Conservation (phyloP, 2,888 invertebrate species). For the Plagodis pulveraria region DNA sequence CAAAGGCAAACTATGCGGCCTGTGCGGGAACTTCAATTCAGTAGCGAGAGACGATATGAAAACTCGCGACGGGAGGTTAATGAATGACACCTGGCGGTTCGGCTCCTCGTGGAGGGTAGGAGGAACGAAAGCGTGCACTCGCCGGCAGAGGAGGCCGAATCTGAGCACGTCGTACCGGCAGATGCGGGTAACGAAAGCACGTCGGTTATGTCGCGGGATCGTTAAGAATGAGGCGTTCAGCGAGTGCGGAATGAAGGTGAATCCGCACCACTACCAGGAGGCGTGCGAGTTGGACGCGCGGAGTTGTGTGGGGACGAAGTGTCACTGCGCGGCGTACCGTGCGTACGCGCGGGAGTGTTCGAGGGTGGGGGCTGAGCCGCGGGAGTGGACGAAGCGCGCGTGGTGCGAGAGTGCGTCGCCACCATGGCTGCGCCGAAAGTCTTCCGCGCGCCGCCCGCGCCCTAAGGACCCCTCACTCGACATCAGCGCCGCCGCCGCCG, state of each 20-base stretch:
- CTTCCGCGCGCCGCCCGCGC: slow-evolving; percentile 39
- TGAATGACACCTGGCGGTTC: slow-evolving; percentile 89
- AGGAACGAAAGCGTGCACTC: slow-evolving; percentile 89
- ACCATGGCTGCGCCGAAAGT: slow-evolving; percentile 68
- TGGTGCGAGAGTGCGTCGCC: slow-evolving; percentile 85
- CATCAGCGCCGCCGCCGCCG: slow-evolving; percentile 38
- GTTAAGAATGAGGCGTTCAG: slow-evolving; percentile 86
- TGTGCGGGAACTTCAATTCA: slow-evolving; percentile 98
- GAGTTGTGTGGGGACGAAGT: slow-evolving; percentile 91
- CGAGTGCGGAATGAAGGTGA: slow-evolving; percentile 91
- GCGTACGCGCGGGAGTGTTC: slow-evolving; percentile 96
- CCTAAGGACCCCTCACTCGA: slow-evolving; percentile 51
- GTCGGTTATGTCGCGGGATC: slow-evolving; percentile 81
- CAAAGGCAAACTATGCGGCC: slow-evolving; percentile 92
- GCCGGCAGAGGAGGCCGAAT: slow-evolving; percentile 80
- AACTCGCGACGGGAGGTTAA: slow-evolving; percentile 87
- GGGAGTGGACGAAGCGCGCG: slow-evolving; percentile 89
- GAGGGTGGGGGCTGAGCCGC: slow-evolving; percentile 89
- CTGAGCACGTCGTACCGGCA: slow-evolving; percentile 78
- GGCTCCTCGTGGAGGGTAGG: slow-evolving; percentile 97
- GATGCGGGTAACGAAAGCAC: slow-evolving; percentile 72
- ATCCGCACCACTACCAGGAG: slow-evolving; percentile 92
- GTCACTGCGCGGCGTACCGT: slow-evolving; percentile 95
- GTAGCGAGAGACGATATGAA: slow-evolving; percentile 93
- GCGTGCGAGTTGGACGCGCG: slow-evolving; percentile 95